phyloP scores from a whole-genome alignment of 1,140 invertebrate genomes.

The Sarcophaga peregrina region DNA sequence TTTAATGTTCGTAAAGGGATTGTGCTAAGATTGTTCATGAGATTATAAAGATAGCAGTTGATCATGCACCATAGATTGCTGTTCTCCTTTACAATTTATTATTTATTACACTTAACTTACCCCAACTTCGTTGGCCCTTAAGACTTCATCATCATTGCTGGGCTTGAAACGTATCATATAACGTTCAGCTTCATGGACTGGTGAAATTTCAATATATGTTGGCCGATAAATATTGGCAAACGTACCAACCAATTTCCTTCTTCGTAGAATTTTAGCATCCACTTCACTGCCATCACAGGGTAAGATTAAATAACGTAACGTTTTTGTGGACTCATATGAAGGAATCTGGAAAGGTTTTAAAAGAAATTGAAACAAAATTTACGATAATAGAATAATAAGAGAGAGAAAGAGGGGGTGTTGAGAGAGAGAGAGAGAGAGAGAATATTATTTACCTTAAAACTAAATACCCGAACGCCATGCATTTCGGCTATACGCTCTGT shows the following conservation, averaged over 20 bases:
- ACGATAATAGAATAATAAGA: too few species aligned
- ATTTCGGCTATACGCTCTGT: constrained; percentile 58
- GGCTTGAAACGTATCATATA: constrained; percentile 61
- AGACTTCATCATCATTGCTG: constrained; percentile 61
- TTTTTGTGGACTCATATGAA: constrained; percentile 36
- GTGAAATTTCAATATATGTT: constrained; percentile 56
- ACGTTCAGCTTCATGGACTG: constrained; percentile 53
- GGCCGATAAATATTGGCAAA: constrained; percentile 56
- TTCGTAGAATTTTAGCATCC: constrained; percentile 53
- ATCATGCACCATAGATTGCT: too few species aligned
- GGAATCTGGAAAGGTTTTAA: not conserved
- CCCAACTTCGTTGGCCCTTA: constrained; percentile 61
- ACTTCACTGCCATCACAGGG: constrained; percentile 63
- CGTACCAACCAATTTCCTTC: constrained; percentile 49
- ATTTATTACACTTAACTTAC: constrained; percentile 47
- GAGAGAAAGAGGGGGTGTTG: too few species aligned
- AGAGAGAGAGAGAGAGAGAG: not conserved
- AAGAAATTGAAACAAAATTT: too few species aligned
- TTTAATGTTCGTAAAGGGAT: too few species aligned
- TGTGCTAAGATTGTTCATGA: too few species aligned
- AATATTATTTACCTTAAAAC: constrained; percentile 56
- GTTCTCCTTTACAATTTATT: too few species aligned
- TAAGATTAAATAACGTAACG: constrained; percentile 56
- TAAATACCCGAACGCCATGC: constrained; percentile 60
- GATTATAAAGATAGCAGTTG: too few species aligned